phyloP scores from a whole-genome alignment of 2,797 vertebrate species.

The Neopelma chrysocephalum region DNA sequence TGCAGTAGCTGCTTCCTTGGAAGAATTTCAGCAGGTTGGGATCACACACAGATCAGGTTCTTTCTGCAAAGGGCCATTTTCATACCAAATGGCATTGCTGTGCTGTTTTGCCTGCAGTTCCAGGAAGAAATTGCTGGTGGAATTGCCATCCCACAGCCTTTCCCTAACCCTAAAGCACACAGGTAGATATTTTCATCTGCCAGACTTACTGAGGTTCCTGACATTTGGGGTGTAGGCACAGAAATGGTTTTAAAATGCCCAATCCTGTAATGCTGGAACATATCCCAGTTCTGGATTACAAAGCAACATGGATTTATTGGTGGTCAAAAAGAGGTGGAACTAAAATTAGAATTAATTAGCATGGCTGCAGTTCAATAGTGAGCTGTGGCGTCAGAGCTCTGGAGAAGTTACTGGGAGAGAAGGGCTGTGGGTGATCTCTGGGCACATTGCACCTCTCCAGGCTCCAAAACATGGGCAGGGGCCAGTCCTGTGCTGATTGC shows the following conservation, averaged over 20 bases:
- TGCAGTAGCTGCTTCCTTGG: background rate
- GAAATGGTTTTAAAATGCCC: background rate
- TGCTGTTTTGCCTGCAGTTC: background rate
- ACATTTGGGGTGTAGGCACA: background rate
- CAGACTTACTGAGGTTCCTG: background rate
- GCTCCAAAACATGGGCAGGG: background rate
- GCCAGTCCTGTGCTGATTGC: background rate
- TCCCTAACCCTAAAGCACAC: background rate
- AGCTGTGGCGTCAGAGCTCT: background rate
- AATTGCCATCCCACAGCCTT: background rate
- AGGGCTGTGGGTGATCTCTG: background rate
- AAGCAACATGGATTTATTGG: conserved; percentile 50
- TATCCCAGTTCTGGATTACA: background rate
- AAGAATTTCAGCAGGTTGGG: background rate
- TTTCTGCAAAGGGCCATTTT: background rate
- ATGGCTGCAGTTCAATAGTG: conserved; percentile 15
- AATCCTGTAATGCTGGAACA: background rate
- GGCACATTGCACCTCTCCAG: background rate
- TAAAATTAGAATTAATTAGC: conserved; percentile 67
- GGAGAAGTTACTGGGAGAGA: background rate
- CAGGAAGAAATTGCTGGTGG: background rate
- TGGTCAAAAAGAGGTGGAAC: conserved; percentile 39
- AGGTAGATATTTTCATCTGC: background rate
- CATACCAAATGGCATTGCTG: background rate
- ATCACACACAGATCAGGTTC: background rate